phyloP scores from a whole-genome alignment of 2,113 vertebrate species.

The Corythornis cristatus region DNA sequence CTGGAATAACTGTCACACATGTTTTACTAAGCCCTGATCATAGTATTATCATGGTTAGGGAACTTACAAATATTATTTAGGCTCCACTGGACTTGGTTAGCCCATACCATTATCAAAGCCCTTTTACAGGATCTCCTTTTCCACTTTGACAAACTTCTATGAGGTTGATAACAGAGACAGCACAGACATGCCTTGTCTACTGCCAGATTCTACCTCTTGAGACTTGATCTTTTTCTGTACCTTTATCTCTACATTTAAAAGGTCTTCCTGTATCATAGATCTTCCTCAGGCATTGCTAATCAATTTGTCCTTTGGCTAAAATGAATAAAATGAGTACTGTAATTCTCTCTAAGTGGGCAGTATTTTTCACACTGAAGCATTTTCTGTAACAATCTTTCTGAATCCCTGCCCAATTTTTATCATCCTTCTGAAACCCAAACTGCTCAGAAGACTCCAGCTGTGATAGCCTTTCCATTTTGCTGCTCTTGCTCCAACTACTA shows the following conservation, averaged over 20 bases:
- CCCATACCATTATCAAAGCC: neutral
- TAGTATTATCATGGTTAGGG: neutral
- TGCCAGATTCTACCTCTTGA: neutral
- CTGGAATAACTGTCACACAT: neutral
- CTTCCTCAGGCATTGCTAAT: neutral
- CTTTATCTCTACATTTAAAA: neutral
- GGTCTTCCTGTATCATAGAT: neutral
- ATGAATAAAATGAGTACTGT: neutral
- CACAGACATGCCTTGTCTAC: neutral
- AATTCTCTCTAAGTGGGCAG: neutral
- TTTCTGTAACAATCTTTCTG: neutral
- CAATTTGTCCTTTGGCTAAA: neutral
- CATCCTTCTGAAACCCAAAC: neutral
- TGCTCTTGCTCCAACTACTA: neutral
- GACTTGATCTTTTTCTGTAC: neutral
- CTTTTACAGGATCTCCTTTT: neutral
- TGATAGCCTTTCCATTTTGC: slow-evolving; percentile 5
- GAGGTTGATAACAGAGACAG: neutral
- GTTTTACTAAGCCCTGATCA: neutral
- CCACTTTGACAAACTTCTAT: neutral
- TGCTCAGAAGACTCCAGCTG: slow-evolving; percentile 30
- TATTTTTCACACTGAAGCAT: slow-evolving; percentile 10
- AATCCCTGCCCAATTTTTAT: slow-evolving; percentile 21
- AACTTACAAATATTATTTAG: neutral
- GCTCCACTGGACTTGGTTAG: neutral